phyloP scores from a whole-genome alignment of 2,888 invertebrate species.

The Leptodirus hochenwartii region DNA sequence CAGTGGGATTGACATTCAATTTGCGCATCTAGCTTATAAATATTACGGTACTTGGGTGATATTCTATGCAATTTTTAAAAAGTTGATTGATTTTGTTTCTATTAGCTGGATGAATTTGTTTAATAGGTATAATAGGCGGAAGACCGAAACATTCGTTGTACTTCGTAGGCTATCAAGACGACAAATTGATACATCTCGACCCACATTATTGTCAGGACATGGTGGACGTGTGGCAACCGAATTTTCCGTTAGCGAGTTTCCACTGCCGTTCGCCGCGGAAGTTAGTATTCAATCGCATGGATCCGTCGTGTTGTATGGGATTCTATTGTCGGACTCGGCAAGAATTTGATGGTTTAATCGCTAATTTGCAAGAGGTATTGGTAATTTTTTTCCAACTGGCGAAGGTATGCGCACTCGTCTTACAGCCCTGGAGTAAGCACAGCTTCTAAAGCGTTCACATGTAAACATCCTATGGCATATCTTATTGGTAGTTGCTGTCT shows the following conservation, averaged over 20 bases:
- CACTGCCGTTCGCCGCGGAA: constrained; percentile 78
- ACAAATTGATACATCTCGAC: constrained; percentile 80
- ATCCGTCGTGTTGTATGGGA: constrained; percentile 82
- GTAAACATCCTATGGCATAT: too few species aligned
- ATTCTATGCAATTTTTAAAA: too few species aligned
- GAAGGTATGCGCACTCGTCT: constrained; percentile 6
- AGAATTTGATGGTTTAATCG: constrained; percentile 60
- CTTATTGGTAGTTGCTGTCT: too few species aligned
- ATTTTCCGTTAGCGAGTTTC: constrained; percentile 61
- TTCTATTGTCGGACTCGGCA: constrained; percentile 64
- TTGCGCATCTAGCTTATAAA: too few species aligned
- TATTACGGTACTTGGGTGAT: too few species aligned
- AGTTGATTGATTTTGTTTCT: too few species aligned
- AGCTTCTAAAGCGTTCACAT: constrained; percentile 8
- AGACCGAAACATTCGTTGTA: constrained; percentile 84
- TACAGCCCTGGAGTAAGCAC: constrained; percentile 4
- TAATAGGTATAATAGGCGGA: constrained; percentile 89
- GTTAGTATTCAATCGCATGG: constrained; percentile 70
- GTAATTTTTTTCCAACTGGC: constrained; percentile 8
- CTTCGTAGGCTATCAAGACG: constrained; percentile 87
- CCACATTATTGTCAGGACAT: constrained; percentile 90
- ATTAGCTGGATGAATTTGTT: too few species aligned
- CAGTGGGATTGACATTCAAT: too few species aligned
- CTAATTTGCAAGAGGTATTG: constrained; percentile 43
- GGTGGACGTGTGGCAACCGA: constrained; percentile 64